Evolutionary conservation across 2,113 vertebrate species (phyloP).

Genomic region (Ranitomeya imitator): DNA sequence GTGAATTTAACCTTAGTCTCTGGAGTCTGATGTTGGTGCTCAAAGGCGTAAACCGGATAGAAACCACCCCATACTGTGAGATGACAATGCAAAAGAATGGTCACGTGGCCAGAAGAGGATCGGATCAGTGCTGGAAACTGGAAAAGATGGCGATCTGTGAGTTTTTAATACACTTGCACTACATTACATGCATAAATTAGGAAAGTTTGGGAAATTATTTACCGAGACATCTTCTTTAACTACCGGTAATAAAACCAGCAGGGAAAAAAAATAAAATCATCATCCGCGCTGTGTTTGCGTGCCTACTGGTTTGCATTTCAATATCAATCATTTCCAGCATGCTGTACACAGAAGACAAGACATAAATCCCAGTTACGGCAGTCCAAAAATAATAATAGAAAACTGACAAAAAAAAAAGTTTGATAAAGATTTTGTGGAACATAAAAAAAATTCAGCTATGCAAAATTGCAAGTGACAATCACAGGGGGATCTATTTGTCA

Average conservation of each 20-base stretch:
- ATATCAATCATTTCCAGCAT: neutral
- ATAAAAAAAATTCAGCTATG: constrained; percentile 11
- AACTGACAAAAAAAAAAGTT: constrained; percentile 3
- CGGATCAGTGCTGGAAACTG: too few relatives aligned
- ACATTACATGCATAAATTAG: too few relatives aligned
- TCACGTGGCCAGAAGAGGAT: too few relatives aligned
- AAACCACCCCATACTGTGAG: too few relatives aligned
- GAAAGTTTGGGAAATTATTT: too few relatives aligned
- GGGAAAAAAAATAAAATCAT: neutral
- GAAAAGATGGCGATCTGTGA: too few relatives aligned
- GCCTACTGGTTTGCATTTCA: neutral
- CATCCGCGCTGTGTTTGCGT: neutral
- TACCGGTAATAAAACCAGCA: neutral
- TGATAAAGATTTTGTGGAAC: constrained; percentile 5
- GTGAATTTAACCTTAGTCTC: too few relatives aligned
- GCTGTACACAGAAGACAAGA: too few relatives aligned
- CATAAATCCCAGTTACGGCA: constrained; percentile 1
- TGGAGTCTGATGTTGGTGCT: too few relatives aligned
- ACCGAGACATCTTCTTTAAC: neutral
- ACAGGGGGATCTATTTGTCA: constrained; percentile 11
- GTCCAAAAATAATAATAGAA: constrained; percentile 3
- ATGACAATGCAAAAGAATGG: too few relatives aligned
- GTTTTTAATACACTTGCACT: too few relatives aligned
- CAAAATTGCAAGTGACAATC: constrained; percentile 10
- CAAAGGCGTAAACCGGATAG: too few relatives aligned